Percentiles rank a stretch among this genome's conserved stretches.
Conservation (phyloP, 1,140 invertebrate genomes). For the Penaeus vannamei region DNA sequence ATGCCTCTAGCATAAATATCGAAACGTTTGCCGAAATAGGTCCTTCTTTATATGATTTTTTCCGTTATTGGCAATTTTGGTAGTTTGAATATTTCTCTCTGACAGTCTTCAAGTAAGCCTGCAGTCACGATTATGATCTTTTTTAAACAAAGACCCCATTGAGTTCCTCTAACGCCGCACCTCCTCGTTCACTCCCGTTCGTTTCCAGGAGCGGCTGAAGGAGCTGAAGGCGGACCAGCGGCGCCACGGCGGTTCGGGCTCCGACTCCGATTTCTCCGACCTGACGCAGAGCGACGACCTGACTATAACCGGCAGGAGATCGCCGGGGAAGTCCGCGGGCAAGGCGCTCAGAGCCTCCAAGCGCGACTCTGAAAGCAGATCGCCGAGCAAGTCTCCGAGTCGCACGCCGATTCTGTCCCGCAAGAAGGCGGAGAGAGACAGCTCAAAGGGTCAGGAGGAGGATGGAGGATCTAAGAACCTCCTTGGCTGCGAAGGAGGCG, state of each 20-base stretch:
- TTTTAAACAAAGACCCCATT: too few relatives aligned
- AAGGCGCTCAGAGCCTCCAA: slow-evolving; percentile 2
- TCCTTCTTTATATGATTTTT: too few relatives aligned
- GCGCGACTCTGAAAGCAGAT: background rate
- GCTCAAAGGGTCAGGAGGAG: background rate
- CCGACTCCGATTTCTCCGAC: slow-evolving; percentile 28
- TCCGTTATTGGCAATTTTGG: too few relatives aligned
- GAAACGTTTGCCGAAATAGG: too few relatives aligned
- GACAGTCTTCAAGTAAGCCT: too few relatives aligned
- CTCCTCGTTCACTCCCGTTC: background rate
- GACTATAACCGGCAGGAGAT: slow-evolving; percentile 25
- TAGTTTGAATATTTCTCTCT: too few relatives aligned
- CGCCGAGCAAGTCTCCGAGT: background rate
- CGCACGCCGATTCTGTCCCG: background rate
- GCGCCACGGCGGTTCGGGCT: slow-evolving; percentile 6
- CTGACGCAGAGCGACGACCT: slow-evolving; percentile 48
- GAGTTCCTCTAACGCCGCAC: too few relatives aligned
- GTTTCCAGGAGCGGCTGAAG: slow-evolving; percentile 26
- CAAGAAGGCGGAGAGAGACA: background rate
- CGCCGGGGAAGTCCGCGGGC: background rate
- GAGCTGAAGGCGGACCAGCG: slow-evolving; percentile 42
- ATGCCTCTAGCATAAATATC: too few relatives aligned
- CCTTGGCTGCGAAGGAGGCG: too few relatives aligned
- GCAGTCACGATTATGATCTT: too few relatives aligned
- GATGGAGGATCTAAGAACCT: too few relatives aligned